These are phyloP conservation scores for Proisotoma minuta DNA, from an alignment of 2,888 invertebrate species.

Conservation along the genomic window DNA sequence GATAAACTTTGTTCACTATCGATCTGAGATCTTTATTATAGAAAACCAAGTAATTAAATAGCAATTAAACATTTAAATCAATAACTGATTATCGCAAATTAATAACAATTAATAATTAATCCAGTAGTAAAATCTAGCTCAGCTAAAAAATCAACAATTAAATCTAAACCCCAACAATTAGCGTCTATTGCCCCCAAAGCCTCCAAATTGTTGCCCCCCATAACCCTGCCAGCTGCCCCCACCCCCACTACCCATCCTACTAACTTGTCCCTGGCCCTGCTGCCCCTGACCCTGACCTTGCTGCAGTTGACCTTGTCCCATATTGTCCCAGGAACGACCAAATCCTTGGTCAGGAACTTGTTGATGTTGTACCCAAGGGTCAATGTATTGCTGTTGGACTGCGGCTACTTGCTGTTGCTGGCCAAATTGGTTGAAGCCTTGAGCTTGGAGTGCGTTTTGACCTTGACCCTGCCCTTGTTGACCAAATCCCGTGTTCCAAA, in stretches of 20 bases:
- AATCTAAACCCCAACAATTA: no score
- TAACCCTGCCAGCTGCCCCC: conserved; percentile 47
- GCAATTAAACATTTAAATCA: no score
- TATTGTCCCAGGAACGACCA: conserved; percentile 49
- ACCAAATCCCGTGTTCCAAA: conserved; percentile 2
- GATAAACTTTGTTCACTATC: no score
- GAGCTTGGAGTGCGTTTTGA: not conserved
- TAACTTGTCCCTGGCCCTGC: not conserved
- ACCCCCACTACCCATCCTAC: conserved; percentile 38
- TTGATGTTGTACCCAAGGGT: conserved; percentile 30
- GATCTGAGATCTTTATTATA: no score
- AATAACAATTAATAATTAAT: no score
- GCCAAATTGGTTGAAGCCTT: not conserved
- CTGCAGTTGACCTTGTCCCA: conserved; percentile 38
- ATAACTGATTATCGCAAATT: no score
- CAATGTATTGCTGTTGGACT: conserved; percentile 12
- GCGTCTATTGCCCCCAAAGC: conserved; percentile 21
- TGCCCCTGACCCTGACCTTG: conserved; percentile 31
- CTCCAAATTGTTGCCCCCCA: conserved; percentile 44
- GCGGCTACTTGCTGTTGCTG: conserved; percentile 5
- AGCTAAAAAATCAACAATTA: no score
- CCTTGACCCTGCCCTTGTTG: no score
- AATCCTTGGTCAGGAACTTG: conserved; percentile 49
- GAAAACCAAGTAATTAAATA: no score
- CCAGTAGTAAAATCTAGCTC: no score